Evolutionary conservation across 2,797 vertebrate genomes (phyloP), one percentile per base, ranked within the genome.

Genomic region (Erpetoichthys calabaricus): DNA sequence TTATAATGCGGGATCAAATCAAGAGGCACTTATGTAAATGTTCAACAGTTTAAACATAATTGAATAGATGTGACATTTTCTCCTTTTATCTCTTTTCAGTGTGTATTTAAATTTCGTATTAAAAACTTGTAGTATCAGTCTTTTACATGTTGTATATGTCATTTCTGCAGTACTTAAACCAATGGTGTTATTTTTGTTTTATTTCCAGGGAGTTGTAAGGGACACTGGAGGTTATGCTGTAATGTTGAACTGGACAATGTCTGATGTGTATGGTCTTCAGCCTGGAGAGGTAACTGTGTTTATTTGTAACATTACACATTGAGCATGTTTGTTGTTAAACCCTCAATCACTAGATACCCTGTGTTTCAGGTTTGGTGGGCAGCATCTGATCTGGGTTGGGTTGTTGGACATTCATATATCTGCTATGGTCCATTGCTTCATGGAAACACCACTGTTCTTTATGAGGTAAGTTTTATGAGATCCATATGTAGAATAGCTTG

Each of bases 231-330:
- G 95, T 42, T 96, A 91, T 6, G 89, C 92, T 3, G 95, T 95
- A 61, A 94, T 96, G 92, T 73, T 99, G 62, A 95, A 92, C 65
- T 98, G 96, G 96, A 92, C 92, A 45, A 99, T 99, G 94, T 89
- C 90, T 63, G 89, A 89, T 65, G 65, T 99, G 59, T 99, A 99
- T 62, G 94, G 88, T 57, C 86, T 99, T 62, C 79, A 71, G 60
- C 87, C 94, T 47, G 91, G 90, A 74, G 92, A 99, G 81, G 96
- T 98, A 86, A 86, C 75, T 58, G 57, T 69, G 10, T 59, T 67
- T 68, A 62, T 55, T 63, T 59, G 25, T 25, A 25, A 25, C 25
- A 25, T 25, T 25, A 25, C 25, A 25, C 25, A 25, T 25, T 25
- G 25, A 25, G 25, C 25, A 25, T 25, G 25, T 25, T 25, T 25